Base-by-base conservation (phyloP, 2,888 invertebrate species). In the Plagodis pulveraria region DNA sequence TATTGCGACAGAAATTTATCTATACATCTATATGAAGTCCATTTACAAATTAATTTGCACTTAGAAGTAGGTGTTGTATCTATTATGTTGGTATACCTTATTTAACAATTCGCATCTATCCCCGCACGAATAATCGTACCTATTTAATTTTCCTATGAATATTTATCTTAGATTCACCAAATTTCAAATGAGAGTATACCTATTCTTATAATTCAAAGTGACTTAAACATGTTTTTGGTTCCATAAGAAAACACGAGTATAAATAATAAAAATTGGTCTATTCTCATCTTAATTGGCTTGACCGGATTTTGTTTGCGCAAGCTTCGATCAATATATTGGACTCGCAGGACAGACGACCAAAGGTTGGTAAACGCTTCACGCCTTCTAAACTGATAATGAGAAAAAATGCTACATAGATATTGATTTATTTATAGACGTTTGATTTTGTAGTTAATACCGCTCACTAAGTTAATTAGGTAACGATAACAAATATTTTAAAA, bases 301-400 rank as follows among this genome's bases (percentile, higher is more conserved):
- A 89, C 84, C 85, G 78, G 70, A 81, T 86, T 91, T 91, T 89
- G 86, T 92, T 91, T 92, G 92, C 91, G 91, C 92, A 92, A 91
- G 92, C 92, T 91, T 91, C 91, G 81, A 79, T 87, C 87, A 84
- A 78, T 86, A 65, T 83, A 77, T 89, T 84, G 91, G 91, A 85
- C 82, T 86, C 86, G 86, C 91, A 92, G 92, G 90, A 89, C 60
- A 80, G 78, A 78, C 74, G 82, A 83, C 65, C 72, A 62, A 76
- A 91, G 91, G 91, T 91, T 78, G 89, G 91, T 91, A 72, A 35
- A 57, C 58, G 42, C 53, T 48, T 40, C 58, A 58, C 58, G 34
- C 60, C 60, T 66, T 62, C 6, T 41, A 7, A 38, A 38, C n/a
- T 6, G 2, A 38, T 6, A 38, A 38, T 9, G 22, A 22, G 22